Base-by-base conservation (phyloP, 2,888 invertebrate genomes). In the Rapana venosa region DNA sequence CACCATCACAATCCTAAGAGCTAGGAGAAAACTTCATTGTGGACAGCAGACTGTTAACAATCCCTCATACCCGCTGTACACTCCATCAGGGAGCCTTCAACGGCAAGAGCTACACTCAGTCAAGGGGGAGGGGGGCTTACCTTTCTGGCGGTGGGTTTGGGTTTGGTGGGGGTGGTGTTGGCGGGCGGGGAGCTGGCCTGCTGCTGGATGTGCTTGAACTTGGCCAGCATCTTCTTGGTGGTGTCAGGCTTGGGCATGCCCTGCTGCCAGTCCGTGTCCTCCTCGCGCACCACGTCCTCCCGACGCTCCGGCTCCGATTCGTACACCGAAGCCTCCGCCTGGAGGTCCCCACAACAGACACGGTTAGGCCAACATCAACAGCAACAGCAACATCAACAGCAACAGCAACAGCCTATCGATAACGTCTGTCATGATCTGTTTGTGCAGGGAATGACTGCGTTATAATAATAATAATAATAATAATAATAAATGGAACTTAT, bases 161-260 rank as follows among this genome's bases (percentile, higher is more conserved):
- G 93, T 83, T 87, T 93, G 32, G 93, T 93, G 26, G 94, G 94
- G 15, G 92, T 90, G 84, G 92, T 91, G 87, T 93, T 92, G 36
- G 92, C 92, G 66, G 93, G 93, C 35, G 92, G 92, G 66, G 93
- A 93, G 58, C 93, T 93, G 56, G 93, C 93, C 88, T 94, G 92
- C 15, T 93, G 94, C 87, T 95, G 93, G 97, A 98, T 97, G 90
- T 98, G 97, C 96, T 98, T 98, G 96, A 99, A 99, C 95, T 97
- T 97, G 95, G 98, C 98, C 90, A 98, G 97, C 94, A 98, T 97
- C 95, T 96, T 96, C 92, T 97, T 98, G 89, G 99, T 98, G n/a
- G 98, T 98, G 96, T 98, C 98, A 86, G 95, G 93, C 90, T 94
- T 95, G 90, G 96, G 96, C 95, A 94, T 95, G 93, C 94, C 95